These are phyloP conservation scores for Eupristina koningsbergeri DNA, from an alignment of 1,140 invertebrate genomes.

Conservation along the genomic window DNA sequence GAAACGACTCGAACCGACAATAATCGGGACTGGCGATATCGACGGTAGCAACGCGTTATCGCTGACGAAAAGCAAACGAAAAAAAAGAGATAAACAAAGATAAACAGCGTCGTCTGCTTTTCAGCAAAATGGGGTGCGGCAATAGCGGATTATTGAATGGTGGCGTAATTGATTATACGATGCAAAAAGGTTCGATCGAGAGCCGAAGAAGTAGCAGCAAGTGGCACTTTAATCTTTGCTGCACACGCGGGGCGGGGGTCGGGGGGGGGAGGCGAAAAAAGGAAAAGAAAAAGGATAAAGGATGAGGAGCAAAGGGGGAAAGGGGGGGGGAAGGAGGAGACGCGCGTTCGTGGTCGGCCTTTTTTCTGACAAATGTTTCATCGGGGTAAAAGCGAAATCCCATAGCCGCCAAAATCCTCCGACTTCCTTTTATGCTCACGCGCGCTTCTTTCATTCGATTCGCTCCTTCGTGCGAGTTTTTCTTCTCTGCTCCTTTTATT, in stretches of 20 bases:
- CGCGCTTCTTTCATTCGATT: conserved; percentile 19
- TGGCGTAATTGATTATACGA: conserved; percentile 6
- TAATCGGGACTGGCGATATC: no score
- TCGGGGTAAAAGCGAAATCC: conserved; percentile 55
- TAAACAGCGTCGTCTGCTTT: neutral
- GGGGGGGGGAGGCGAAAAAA: neutral
- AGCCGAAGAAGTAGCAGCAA: conserved; percentile 33
- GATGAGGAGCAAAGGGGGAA: neutral
- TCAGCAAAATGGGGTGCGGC: neutral
- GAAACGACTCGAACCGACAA: no score
- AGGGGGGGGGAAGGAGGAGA: neutral
- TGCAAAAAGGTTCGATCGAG: conserved; percentile 29
- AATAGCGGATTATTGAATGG: neutral
- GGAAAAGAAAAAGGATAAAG: conserved; percentile 5
- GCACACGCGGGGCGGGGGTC: neutral
- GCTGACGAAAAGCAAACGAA: neutral
- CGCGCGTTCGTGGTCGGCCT: conserved; percentile 4
- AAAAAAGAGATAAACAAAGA: neutral
- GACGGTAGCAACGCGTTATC: no score
- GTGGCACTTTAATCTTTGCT: conserved; percentile 47
- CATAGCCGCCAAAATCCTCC: conserved; percentile 43
- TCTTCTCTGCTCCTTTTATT: neutral
- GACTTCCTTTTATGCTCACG: neutral
- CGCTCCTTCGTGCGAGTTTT: conserved; percentile 1
- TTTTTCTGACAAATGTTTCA: conserved; percentile 55